phyloP scores from a whole-genome alignment of 2,888 invertebrate genomes.

The Caenorhabditis sinica region DNA sequence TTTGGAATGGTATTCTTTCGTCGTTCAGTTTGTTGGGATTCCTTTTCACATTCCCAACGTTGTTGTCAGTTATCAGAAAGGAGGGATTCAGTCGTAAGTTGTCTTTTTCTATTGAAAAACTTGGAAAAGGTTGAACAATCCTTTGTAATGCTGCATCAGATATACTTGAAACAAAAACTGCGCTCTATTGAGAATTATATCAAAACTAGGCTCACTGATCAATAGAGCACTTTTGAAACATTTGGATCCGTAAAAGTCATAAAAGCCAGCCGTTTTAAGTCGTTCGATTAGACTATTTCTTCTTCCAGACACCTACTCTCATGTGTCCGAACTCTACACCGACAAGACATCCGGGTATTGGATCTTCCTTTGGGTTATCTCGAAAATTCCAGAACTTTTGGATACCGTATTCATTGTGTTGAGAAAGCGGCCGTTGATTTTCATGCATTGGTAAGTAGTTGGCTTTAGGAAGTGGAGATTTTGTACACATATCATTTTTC shows the following conservation, averaged over 20 bases:
- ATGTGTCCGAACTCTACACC: slow-evolving; percentile 78
- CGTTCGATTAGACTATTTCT: too few relatives aligned
- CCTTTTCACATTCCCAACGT: slow-evolving; percentile 74
- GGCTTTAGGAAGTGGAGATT: neutral
- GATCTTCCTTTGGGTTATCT: slow-evolving; percentile 81
- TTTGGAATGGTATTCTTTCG: slow-evolving; percentile 72
- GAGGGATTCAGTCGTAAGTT: slow-evolving; percentile 76
- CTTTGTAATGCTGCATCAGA: too few relatives aligned
- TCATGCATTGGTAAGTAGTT: slow-evolving; percentile 72
- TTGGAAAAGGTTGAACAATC: too few relatives aligned
- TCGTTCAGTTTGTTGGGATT: slow-evolving; percentile 70
- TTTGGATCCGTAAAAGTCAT: too few relatives aligned
- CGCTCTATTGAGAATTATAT: too few relatives aligned
- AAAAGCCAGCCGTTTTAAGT: too few relatives aligned
- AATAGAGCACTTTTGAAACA: too few relatives aligned
- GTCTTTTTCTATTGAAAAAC: neutral
- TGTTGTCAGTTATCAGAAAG: slow-evolving; percentile 71
- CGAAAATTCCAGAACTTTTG: slow-evolving; percentile 81
- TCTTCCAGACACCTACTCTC: slow-evolving; percentile 79
- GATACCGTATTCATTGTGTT: slow-evolving; percentile 82
- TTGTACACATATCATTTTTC: neutral
- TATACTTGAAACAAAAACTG: too few relatives aligned
- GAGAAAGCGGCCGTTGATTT: slow-evolving; percentile 81
- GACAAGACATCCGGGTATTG: slow-evolving; percentile 78
- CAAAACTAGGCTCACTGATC: too few relatives aligned